Evolutionary conservation across 2,113 vertebrate genomes (phyloP), one percentile per base, ranked within the genome.

Genomic region (Malurus alboscapulatus): DNA sequence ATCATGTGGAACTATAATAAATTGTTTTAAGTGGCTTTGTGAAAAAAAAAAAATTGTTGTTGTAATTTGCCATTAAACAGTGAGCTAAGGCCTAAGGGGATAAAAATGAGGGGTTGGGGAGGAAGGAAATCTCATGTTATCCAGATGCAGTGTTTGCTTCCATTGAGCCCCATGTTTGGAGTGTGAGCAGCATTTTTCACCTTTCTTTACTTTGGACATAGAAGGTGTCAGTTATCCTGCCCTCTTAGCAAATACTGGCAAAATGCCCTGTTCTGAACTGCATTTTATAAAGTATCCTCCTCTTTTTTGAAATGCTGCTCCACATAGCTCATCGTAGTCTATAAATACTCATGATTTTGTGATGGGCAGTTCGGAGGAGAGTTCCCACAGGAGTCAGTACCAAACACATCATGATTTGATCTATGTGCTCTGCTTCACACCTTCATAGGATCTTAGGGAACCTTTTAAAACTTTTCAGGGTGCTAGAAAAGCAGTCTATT

Each of bases 31-130:
- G 44, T 76, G 61, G 21, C 27, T 75, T 50, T 34, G 44, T 87
- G 50, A 94, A 96, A 92, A 93, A 96, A 92, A 92, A 78, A 69
- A 32, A 48, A 25, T 26, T 81, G 66, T 88, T 66, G 66, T 67
- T 91, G 73, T 88, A 90, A 72, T 19, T 17, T 63, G 42, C 17
- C 7, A 47, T 72, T 93, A 92, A 94, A 59, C n/a, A 68, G 25
- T 73, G 63, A 78, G 19, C 26, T 80, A 36, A 78, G 55, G 30
- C 63, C 3, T 4, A 77, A 62, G 50, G n/a, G 44, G 16, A 42
- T 73, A 84, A 92, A 65, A 90, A 40, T 14, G 62, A 21, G 16
- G 6, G 10, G 0, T 1, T 72, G 13, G 4, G 14, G 7, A 82
- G 25, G 16, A 61, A 80, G 66, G 26, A 92, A 92, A 89, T 61